Evolutionary conservation across 2,888 invertebrate genomes (phyloP).

Genomic region (Helleia helle): DNA sequence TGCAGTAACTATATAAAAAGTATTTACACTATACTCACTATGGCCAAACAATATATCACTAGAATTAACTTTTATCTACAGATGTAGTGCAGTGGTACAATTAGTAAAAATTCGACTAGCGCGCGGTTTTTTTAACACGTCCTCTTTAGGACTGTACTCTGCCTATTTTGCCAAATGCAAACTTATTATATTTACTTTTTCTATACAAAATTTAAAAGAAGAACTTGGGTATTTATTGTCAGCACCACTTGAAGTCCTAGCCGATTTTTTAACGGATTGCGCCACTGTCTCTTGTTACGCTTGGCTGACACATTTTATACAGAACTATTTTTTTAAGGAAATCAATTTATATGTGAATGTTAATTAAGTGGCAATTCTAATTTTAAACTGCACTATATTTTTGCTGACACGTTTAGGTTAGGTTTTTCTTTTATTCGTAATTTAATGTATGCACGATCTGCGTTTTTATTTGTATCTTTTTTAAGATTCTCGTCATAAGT

Average conservation of each 20-base stretch:
- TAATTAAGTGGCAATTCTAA: constrained; percentile 70
- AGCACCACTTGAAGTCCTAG: constrained; percentile 4
- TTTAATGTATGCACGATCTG: constrained; percentile 71
- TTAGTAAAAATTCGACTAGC: constrained; percentile 29
- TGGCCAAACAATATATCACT: constrained; percentile 62
- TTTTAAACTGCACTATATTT: constrained; percentile 68
- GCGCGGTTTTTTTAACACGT: not conserved
- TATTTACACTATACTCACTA: constrained; percentile 69
- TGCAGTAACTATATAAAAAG: constrained; percentile 61
- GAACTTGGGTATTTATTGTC: not conserved
- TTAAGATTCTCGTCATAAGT: constrained; percentile 37
- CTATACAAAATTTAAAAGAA: no score
- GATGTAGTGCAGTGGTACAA: constrained; percentile 39
- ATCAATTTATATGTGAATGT: constrained; percentile 65
- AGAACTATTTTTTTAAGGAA: constrained; percentile 71
- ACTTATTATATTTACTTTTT: no score
- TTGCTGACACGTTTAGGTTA: constrained; percentile 70
- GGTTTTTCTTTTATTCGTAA: constrained; percentile 56
- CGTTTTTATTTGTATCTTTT: constrained; percentile 62
- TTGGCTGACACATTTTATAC: constrained; percentile 68
- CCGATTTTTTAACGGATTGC: constrained; percentile 35
- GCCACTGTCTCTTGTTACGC: constrained; percentile 54
- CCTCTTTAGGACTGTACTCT: not conserved
- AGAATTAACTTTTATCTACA: constrained; percentile 67
- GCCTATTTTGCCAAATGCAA: not conserved